Evolutionary conservation across 2,113 vertebrate genomes (phyloP), one percentile per base, ranked within the genome.

Genomic region (Pipra filicauda): DNA sequence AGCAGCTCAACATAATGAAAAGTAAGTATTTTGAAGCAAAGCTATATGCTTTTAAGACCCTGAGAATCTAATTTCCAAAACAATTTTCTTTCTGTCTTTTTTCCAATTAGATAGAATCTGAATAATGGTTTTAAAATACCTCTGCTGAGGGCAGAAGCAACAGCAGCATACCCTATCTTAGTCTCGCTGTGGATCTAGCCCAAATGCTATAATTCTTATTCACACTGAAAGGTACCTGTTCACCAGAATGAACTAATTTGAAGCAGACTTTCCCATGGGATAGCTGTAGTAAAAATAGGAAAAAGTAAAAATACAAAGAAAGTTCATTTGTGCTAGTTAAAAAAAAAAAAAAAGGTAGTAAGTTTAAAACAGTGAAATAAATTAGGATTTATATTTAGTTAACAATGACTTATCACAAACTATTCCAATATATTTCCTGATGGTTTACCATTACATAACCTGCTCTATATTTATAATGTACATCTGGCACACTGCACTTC

Each of bases 341-440:
- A 96, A 94, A 58, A 96, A 94, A 96, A 94, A 58, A 71, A 52
- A 81, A 57, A 64, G 16, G 16, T 37, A 67, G 75, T 65, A 93
- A 88, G 90, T 95, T 96, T 97, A 97, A 97, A 96, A 96, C 83
- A 95, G 96, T 95, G 87, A 98, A 97, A 97, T 98, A 97, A 98
- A 97, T 98, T 96, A 97, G 95, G 90, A 97, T 97, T 98, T 98
- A 97, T 98, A 97, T 93, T 94, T 93, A 91, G 95, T 93, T 95
- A 97, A 98, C 98, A 98, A 97, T 97, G 96, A 98, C 71, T 97
- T 98, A 98, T 98, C 97, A 97, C 96, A 97, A 97, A 93, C 93
- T 86, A 88, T 97, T 97, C 93, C 97, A 85, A 74, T 95, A 94
- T 95, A 98, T 97, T 97, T 98, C 97, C 96, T 97, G 96, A 97